Evolutionary conservation across 2,797 vertebrate genomes (phyloP).

Genomic region (Sebastes melanostomus): DNA sequence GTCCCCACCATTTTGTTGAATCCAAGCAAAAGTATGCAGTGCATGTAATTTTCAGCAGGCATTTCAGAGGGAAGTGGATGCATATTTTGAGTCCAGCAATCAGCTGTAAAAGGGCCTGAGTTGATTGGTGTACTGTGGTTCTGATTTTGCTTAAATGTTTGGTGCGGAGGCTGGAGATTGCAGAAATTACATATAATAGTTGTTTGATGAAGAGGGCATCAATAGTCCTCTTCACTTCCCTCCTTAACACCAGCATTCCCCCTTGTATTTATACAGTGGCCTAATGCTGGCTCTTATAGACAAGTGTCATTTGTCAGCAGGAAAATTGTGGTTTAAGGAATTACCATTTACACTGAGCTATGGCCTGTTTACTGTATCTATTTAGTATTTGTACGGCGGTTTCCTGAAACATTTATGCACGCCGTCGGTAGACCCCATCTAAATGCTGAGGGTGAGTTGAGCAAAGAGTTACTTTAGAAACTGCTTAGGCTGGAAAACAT

Average conservation of each 20-base stretch:
- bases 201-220: constrained; percentile 18
- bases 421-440: background rate
- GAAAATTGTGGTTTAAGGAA: constrained; percentile 3
- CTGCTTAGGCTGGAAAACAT: constrained; percentile 53
- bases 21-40: background rate
- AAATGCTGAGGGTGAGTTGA: constrained; percentile 27
- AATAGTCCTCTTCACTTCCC: background rate
- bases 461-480: constrained; percentile 55
- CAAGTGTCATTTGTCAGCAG: constrained; percentile 15
- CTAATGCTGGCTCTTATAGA: background rate
- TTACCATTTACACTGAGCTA: background rate
- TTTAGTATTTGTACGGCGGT: constrained; percentile 8
- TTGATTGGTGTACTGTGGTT: constrained; percentile 18
- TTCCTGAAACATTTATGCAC: constrained; percentile 15
- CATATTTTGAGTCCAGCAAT: constrained; percentile 9
- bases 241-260: background rate
- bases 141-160: constrained; percentile 22
- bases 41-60: background rate
- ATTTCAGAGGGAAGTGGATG: background rate
- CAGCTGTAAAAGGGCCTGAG: constrained; percentile 1
- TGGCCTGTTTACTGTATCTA: background rate
- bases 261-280: background rate
- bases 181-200: constrained; percentile 18
- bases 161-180: background rate
- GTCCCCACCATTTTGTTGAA: background rate